Conservation (phyloP, 2,888 invertebrate species). For the Eupithecia vulgata region DNA sequence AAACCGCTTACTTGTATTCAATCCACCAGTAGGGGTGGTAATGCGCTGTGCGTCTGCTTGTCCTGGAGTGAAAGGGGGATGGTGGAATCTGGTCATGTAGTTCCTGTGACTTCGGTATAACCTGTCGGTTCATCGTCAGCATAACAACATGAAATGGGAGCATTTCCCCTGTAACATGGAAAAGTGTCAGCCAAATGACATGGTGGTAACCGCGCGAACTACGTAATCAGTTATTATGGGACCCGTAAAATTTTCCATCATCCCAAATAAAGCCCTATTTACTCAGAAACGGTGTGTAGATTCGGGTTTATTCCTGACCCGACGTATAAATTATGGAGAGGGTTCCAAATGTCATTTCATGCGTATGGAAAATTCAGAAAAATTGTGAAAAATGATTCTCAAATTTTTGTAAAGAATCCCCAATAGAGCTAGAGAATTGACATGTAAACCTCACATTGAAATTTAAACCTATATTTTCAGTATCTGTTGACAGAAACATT, state of each 20-base stretch:
- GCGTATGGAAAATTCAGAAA: background rate
- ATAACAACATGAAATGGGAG: slow-evolving; percentile 5
- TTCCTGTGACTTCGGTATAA: no score
- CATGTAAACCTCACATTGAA: background rate
- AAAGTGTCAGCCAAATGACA: slow-evolving; percentile 43
- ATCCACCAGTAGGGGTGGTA: no score
- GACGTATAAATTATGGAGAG: slow-evolving; percentile 13
- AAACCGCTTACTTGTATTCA: no score
- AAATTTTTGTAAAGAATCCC: background rate
- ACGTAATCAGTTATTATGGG: slow-evolving; percentile 60
- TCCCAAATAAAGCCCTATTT: slow-evolving; percentile 63
- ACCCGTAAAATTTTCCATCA: slow-evolving; percentile 68
- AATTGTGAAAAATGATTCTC: no score
- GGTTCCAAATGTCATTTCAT: slow-evolving; percentile 1
- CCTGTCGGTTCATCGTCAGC: background rate
- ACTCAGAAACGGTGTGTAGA: slow-evolving; percentile 63
- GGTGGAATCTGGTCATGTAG: no score
- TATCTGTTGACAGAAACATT: background rate
- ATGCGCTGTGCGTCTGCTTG: no score
- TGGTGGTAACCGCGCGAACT: slow-evolving; percentile 44
- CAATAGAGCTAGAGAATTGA: background rate
- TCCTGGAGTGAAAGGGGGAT: no score
- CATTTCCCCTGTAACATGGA: slow-evolving; percentile 30
- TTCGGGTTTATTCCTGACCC: slow-evolving; percentile 34
- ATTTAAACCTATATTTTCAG: background rate